phyloP scores from a whole-genome alignment of 1,140 invertebrate species.

The Bombus pascuorum region DNA sequence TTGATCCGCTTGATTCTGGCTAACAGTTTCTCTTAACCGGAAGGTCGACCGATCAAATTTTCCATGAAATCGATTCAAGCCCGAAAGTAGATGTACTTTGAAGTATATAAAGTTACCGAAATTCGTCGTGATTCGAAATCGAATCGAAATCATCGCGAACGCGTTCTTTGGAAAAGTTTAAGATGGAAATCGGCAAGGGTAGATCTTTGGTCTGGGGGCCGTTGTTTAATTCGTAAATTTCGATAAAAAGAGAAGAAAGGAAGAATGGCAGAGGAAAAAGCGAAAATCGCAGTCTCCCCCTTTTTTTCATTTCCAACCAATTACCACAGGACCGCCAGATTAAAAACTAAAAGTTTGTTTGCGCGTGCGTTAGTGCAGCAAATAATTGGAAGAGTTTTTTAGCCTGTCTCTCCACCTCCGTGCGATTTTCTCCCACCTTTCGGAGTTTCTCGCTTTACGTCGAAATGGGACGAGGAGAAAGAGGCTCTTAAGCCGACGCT shows the following conservation, averaged over 20 bases:
- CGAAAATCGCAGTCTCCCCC: background rate
- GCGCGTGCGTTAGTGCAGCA: conserved; percentile 52
- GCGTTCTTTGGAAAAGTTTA: background rate
- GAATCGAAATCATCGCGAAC: no score
- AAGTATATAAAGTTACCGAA: no score
- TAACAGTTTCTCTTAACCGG: conserved; percentile 7
- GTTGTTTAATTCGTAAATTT: background rate
- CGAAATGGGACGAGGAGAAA: conserved; percentile 32
- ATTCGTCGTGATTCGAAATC: no score
- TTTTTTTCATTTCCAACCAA: conserved; percentile 43
- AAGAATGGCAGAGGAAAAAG: background rate
- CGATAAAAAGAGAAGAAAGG: background rate
- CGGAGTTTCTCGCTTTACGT: conserved; percentile 44
- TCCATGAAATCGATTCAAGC: conserved; percentile 28
- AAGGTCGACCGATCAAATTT: conserved; percentile 42
- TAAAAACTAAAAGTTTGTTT: conserved; percentile 59
- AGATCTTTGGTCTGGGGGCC: background rate
- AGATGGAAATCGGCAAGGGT: background rate
- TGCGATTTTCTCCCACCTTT: conserved; percentile 26
- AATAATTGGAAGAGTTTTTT: conserved; percentile 65
- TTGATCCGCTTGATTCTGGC: conserved; percentile 25
- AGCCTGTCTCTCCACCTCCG: conserved; percentile 9
- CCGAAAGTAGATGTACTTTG: background rate
- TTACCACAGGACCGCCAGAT: conserved; percentile 40
- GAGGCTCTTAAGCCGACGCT: conserved; percentile 49